A percentile compares a stretch with the other conserved stretches of the same genome.
phyloP scores from a whole-genome alignment of 2,888 invertebrate genomes.

The Sesamia inferens region DNA sequence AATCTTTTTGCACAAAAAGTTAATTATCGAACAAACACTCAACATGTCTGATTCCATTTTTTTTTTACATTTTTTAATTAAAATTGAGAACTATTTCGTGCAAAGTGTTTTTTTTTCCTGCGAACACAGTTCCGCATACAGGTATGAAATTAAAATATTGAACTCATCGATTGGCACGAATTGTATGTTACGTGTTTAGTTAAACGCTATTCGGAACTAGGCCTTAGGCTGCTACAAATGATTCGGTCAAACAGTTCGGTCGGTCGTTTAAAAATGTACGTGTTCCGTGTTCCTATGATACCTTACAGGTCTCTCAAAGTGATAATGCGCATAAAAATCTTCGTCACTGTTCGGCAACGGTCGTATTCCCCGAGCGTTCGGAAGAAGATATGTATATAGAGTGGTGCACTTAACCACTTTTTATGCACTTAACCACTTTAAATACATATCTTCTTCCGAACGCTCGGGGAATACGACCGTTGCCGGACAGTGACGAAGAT shows the following conservation, averaged over 20 bases:
- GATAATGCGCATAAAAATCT: no score
- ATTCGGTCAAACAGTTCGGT: not conserved
- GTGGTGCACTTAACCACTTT: no score
- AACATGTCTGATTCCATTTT: not conserved
- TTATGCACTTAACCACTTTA: no score
- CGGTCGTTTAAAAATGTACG: slow-evolving; percentile 8
- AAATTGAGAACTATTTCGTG: not conserved
- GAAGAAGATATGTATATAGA: no score
- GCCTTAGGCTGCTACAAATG: not conserved
- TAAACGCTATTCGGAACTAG: not conserved
- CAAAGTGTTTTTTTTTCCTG: slow-evolving; percentile 10
- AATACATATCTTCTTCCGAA: no score
- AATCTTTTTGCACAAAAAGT: not conserved
- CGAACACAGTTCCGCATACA: not conserved
- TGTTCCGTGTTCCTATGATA: not conserved
- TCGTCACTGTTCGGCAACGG: no score
- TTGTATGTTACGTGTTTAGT: slow-evolving; percentile 1
- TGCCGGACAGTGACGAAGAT: no score
- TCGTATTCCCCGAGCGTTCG: no score
- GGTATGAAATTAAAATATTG: slow-evolving; percentile 20
- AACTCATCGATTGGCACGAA: not conserved
- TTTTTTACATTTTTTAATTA: slow-evolving; percentile 1
- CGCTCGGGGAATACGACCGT: no score
- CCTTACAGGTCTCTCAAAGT: no score
- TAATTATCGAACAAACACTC: not conserved